phyloP scores from a whole-genome alignment of 2,888 invertebrate genomes.

The Caenorhabditis sp. region DNA sequence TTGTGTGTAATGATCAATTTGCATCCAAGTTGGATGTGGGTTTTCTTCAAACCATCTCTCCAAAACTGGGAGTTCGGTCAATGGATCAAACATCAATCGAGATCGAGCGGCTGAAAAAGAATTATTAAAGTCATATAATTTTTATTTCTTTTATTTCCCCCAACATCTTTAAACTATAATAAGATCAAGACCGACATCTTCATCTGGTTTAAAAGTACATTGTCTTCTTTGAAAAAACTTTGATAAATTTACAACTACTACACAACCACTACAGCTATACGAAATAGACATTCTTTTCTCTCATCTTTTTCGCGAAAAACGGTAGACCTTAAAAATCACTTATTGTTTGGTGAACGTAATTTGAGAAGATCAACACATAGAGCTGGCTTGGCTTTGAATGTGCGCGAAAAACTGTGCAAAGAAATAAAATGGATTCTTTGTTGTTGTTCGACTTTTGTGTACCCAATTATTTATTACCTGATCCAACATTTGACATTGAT shows the following conservation, averaged over 20 bases:
- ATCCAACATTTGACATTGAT: conserved; percentile 29
- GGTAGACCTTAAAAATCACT: neutral
- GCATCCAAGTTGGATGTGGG: conserved; percentile 96
- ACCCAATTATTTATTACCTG: conserved; percentile 28
- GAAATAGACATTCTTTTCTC: neutral
- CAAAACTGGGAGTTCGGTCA: conserved; percentile 84
- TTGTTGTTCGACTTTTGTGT: conserved; percentile 10
- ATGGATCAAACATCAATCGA: conserved; percentile 97
- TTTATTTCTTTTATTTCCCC: neutral
- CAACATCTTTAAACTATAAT: conserved; percentile 19
- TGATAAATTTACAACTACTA: no score
- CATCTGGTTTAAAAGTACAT: no score
- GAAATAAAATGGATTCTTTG: neutral
- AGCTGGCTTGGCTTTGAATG: no score
- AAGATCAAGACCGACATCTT: neutral
- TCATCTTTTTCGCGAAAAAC: neutral
- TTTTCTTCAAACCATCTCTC: conserved; percentile 89
- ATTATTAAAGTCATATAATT: no score
- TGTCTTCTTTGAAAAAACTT: no score
- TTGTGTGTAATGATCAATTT: conserved; percentile 96
- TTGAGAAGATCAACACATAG: conserved; percentile 1
- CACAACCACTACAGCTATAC: no score
- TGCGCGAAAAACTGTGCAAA: no score
- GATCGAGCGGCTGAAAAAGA: conserved; percentile 77
- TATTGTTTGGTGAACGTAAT: neutral